Conservation (phyloP, 2,797 vertebrate genomes). For the Acanthornis magna region DNA sequence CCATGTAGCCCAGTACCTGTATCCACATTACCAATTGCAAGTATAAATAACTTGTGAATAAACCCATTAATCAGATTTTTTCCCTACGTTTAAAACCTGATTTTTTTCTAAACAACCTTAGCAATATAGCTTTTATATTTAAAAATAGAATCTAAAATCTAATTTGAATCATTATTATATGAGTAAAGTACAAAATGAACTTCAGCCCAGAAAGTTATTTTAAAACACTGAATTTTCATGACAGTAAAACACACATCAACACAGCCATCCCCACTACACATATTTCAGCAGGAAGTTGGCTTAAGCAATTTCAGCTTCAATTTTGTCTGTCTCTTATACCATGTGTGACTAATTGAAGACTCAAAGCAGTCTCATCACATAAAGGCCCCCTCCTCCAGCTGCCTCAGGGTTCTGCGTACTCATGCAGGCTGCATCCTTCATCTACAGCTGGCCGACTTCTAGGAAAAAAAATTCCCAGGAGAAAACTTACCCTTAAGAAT, state of each 20-base stretch:
- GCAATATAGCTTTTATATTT: not conserved
- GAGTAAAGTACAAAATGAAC: not conserved
- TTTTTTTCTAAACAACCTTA: not conserved
- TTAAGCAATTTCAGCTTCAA: not conserved
- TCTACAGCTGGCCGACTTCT: not conserved
- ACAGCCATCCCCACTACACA: accelerated
- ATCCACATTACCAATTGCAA: not conserved
- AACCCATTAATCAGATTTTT: not conserved
- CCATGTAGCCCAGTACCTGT: not conserved
- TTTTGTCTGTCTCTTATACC: not conserved
- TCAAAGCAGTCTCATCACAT: not conserved
- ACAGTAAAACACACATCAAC: not conserved
- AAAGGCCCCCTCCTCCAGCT: not conserved
- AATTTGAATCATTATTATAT: not conserved
- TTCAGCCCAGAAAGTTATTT: not conserved
- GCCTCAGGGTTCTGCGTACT: not conserved
- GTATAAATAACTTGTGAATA: not conserved
- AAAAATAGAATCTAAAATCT: not conserved
- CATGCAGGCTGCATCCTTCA: not conserved
- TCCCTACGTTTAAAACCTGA: not conserved
- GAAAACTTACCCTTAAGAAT: not conserved
- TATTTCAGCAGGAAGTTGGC: not conserved
- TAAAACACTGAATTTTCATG: not conserved
- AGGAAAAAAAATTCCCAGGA: not conserved
- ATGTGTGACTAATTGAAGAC: not conserved